Evolutionary conservation across 2,113 vertebrate genomes (phyloP).

Genomic region (Papio anubis): DNA sequence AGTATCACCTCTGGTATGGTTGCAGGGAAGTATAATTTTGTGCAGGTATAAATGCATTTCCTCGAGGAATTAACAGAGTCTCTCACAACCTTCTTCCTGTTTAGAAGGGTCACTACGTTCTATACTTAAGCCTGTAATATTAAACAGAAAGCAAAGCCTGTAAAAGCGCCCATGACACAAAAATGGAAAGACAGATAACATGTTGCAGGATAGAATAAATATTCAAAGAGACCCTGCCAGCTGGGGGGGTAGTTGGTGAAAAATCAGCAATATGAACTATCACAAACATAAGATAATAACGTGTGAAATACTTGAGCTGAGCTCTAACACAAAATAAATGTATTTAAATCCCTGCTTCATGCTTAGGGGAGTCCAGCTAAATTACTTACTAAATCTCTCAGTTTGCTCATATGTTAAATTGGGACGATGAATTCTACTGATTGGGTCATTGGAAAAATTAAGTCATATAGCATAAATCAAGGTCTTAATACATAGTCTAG

Average conservation of each 20-base stretch:
- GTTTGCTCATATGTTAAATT: conserved; percentile 6
- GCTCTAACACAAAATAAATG: not conserved
- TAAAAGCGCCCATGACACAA: not conserved
- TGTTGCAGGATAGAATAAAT: not conserved
- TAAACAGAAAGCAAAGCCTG: not conserved
- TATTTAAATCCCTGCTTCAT: not conserved
- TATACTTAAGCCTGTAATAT: not conserved
- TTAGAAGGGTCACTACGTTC: not conserved
- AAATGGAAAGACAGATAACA: not conserved
- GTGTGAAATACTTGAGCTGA: not conserved
- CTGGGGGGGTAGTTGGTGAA: not conserved
- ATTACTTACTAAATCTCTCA: not conserved
- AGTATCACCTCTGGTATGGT: not conserved
- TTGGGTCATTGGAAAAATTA: not conserved
- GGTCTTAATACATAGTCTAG: not conserved
- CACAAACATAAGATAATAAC: not conserved
- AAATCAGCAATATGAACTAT: not conserved
- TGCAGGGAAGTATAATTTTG: not conserved
- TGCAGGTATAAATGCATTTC: not conserved
- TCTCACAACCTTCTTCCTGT: not conserved
- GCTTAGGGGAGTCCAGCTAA: not conserved
- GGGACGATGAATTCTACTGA: not conserved
- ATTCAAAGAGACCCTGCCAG: not conserved
- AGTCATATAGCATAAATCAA: conserved; percentile 11
- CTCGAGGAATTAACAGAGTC: not conserved